phyloP scores from a whole-genome alignment of 2,113 vertebrate genomes.

The Albula glossodonta region DNA sequence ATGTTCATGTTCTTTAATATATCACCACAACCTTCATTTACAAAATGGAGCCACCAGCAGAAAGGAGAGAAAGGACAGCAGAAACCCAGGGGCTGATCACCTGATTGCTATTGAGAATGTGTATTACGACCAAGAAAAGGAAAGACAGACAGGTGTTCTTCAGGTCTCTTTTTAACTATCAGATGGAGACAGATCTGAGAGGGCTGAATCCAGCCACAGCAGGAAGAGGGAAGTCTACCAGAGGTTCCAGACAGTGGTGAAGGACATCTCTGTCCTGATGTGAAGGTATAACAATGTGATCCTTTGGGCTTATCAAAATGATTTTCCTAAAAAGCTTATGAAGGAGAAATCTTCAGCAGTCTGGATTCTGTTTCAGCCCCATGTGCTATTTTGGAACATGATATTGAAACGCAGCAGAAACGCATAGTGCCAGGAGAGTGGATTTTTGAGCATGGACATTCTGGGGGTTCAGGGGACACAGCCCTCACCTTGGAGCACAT shows the following conservation, averaged over 20 bases:
- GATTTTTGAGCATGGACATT: background rate
- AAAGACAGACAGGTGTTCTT: background rate
- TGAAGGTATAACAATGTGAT: background rate
- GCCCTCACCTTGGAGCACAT: conserved; percentile 88
- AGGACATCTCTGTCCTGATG: background rate
- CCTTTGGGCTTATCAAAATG: background rate
- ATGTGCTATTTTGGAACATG: background rate
- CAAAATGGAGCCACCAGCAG: too few species aligned
- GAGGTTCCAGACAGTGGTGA: background rate
- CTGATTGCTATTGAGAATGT: too few species aligned
- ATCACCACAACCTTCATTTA: too few species aligned
- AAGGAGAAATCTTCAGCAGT: background rate
- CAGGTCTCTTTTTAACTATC: background rate
- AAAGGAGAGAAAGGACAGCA: too few species aligned
- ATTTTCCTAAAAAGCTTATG: background rate
- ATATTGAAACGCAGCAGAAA: background rate
- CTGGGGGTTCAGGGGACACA: background rate
- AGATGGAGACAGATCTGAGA: background rate
- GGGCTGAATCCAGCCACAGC: background rate
- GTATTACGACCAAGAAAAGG: too few species aligned
- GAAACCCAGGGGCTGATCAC: too few species aligned
- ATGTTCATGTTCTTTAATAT: too few species aligned
- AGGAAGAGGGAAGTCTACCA: too few species aligned
- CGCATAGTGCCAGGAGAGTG: background rate
- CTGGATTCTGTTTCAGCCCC: background rate